A percentile compares a stretch with the other conserved stretches of the same genome.
phyloP scores from a whole-genome alignment of 2,113 vertebrate genomes.

The cat (Felis catus) region DNA sequence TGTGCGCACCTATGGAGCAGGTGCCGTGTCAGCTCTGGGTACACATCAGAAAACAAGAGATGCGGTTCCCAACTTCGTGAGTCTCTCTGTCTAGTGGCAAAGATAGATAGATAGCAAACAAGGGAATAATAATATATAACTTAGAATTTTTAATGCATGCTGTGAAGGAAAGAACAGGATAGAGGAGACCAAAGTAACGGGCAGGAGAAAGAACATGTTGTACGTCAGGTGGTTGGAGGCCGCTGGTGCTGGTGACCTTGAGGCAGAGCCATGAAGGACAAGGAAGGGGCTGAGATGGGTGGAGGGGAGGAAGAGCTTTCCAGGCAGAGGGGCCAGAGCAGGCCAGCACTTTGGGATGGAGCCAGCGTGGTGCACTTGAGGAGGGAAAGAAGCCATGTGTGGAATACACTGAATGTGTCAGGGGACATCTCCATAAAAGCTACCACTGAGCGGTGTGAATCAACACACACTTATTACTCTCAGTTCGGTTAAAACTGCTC shows the following conservation, averaged over 20 bases:
- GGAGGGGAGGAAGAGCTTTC: neutral
- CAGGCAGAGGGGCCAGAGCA: neutral
- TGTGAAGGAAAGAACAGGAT: neutral
- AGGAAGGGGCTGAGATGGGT: accelerated
- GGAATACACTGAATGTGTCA: neutral
- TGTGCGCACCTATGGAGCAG: neutral
- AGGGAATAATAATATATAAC: neutral
- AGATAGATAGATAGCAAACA: neutral
- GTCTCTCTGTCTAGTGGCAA: neutral
- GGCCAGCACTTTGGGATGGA: accelerated
- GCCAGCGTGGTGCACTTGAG: accelerated
- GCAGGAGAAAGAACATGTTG: neutral
- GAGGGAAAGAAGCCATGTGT: no score
- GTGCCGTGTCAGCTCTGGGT: accelerated
- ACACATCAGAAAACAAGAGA: neutral
- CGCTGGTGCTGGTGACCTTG: neutral
- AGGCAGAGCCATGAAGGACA: neutral
- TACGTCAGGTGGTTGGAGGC: neutral
- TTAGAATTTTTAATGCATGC: neutral
- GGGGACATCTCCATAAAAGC: neutral
- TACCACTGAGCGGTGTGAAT: neutral
- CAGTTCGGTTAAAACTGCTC: neutral
- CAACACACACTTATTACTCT: neutral
- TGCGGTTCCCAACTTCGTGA: accelerated
- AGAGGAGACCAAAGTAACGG: neutral